Evolutionary conservation across 2,888 invertebrate species (phyloP).

Genomic region (Azorinus chamasolen): DNA sequence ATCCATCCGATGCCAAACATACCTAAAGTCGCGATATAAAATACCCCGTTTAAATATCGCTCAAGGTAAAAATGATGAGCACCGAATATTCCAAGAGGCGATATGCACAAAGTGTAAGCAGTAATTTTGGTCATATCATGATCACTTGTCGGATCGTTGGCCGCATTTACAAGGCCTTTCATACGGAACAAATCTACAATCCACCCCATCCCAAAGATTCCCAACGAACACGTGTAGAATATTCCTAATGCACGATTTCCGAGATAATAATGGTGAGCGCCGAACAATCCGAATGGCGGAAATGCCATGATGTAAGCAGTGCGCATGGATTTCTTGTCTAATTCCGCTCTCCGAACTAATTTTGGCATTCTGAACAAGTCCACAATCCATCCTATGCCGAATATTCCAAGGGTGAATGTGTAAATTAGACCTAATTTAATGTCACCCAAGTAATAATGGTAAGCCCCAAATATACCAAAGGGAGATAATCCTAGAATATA

Average conservation of each 20-base stretch:
- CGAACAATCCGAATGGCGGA: conserved; percentile 64
- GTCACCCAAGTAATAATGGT: conserved; percentile 62
- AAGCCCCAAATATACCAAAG: conserved; percentile 58
- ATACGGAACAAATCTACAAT: conserved; percentile 58
- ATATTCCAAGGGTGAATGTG: conserved; percentile 59
- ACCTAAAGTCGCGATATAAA: conserved; percentile 54
- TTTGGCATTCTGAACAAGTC: conserved; percentile 58
- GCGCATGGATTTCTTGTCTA: conserved; percentile 54
- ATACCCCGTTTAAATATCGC: conserved; percentile 56
- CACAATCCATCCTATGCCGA: conserved; percentile 64
- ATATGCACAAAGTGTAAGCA: conserved; percentile 58
- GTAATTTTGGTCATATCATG: conserved; percentile 61
- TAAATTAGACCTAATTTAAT: conserved; percentile 56
- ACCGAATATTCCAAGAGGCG: conserved; percentile 57
- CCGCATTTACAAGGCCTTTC: conserved; percentile 56
- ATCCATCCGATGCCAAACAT: conserved; percentile 62
- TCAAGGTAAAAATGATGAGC: conserved; percentile 61
- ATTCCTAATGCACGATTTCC: conserved; percentile 58
- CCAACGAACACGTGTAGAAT: conserved; percentile 53
- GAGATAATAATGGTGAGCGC: conserved; percentile 61
- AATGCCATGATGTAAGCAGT: conserved; percentile 59
- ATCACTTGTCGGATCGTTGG: conserved; percentile 59
- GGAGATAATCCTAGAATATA: conserved; percentile 59
- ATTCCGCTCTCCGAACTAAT: conserved; percentile 47
- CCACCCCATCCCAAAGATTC: conserved; percentile 61